phyloP scores from a whole-genome alignment of 2,113 vertebrate genomes.

The Mesitornis unicolor region DNA sequence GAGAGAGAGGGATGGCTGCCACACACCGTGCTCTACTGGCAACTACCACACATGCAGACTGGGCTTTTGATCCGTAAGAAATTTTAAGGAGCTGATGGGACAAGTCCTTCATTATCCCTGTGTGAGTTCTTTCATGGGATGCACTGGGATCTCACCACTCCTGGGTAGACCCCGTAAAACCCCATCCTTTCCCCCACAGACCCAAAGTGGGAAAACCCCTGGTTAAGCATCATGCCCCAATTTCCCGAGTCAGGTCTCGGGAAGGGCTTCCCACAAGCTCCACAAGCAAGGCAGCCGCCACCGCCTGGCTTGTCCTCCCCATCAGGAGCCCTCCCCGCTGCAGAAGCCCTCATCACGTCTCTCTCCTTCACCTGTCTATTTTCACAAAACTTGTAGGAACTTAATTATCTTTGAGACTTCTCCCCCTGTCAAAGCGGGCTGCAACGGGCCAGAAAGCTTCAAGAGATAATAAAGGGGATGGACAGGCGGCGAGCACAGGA shows the following conservation, averaged over 20 bases:
- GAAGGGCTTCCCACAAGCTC: neutral
- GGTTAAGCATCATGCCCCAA: neutral
- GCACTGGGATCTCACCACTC: neutral
- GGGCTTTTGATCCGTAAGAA: neutral
- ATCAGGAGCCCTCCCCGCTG: fast-evolving
- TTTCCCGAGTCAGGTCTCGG: neutral
- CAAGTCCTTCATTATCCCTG: fast-evolving
- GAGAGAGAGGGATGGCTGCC: neutral
- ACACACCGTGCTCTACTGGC: fast-evolving
- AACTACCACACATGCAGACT: neutral
- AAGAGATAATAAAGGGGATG: neutral
- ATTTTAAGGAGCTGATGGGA: neutral
- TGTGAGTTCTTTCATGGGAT: fast-evolving
- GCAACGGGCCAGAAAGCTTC: neutral
- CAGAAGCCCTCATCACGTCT: neutral
- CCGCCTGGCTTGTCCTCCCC: neutral
- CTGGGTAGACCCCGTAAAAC: fast-evolving
- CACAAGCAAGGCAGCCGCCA: fast-evolving
- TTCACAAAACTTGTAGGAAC: conserved; percentile 4
- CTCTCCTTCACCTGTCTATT: neutral
- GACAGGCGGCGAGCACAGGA: neutral
- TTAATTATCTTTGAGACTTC: conserved; percentile 64
- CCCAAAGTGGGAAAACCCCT: fast-evolving
- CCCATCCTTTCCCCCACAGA: neutral
- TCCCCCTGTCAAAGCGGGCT: conserved; percentile 2